Conservation (phyloP, 1,140 invertebrate species). For the Aporrectodea caliginosa region DNA sequence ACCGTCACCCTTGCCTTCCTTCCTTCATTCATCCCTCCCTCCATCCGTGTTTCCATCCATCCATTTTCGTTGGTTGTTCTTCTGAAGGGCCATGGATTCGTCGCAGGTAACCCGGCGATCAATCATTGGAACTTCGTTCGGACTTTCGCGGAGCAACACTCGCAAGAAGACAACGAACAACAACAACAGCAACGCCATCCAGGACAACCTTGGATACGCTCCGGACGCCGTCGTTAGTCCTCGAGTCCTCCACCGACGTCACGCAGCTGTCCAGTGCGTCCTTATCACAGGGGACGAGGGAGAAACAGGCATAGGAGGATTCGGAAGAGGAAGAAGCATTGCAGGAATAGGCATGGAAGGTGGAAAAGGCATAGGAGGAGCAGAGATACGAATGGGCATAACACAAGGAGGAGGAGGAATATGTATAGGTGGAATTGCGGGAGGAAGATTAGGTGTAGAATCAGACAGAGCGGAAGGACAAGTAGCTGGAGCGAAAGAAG, state of each 20-base stretch:
- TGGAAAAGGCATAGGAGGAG: no score
- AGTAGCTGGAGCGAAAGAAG: no score
- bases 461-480: no score
- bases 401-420: no score
- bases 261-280: background rate
- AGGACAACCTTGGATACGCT: background rate
- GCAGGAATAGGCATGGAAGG: no score
- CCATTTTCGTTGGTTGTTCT: background rate
- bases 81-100: background rate
- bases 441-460: no score
- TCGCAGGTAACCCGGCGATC: background rate
- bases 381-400: no score
- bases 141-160: background rate
- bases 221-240: background rate
- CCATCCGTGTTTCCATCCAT: background rate
- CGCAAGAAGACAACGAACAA: background rate
- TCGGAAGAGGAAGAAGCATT: no score
- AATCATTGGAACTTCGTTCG: background rate
- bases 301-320: background rate
- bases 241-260: background rate
- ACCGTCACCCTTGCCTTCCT: background rate
- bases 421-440: no score
- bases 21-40: background rate
- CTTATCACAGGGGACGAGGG: background rate
- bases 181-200: background rate